Conservation (phyloP, 2,888 invertebrate species). For the Argyra leucocephala region DNA sequence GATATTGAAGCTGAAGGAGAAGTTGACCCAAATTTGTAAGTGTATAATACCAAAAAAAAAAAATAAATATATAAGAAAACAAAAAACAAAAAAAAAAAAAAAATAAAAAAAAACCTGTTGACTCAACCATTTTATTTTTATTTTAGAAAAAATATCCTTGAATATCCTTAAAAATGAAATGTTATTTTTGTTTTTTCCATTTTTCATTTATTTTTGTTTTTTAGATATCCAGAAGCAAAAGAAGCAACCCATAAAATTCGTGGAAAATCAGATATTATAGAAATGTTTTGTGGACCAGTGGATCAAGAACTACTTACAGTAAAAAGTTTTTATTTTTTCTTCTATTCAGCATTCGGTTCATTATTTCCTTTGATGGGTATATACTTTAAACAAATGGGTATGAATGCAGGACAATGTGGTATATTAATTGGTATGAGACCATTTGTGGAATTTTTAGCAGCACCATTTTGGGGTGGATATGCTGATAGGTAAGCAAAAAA, state of each 20-base stretch:
- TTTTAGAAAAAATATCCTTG: no score
- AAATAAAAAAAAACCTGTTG: no score
- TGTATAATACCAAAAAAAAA: no score
- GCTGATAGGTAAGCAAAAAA: conserved; percentile 77
- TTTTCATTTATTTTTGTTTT: conserved; percentile 4
- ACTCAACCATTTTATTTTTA: no score
- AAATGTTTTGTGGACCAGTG: conserved; percentile 70
- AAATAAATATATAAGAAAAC: neutral
- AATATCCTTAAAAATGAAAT: no score
- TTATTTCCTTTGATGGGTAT: conserved; percentile 97
- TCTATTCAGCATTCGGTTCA: conserved; percentile 97
- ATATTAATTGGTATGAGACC: conserved; percentile 90
- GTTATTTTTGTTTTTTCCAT: no score
- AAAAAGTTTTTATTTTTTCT: conserved; percentile 98
- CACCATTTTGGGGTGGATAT: conserved; percentile 95
- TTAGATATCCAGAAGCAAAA: conserved; percentile 72
- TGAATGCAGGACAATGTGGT: conserved; percentile 95
- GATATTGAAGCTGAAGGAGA: conserved; percentile 75
- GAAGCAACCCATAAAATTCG: conserved; percentile 84
- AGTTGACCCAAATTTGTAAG: conserved; percentile 70
- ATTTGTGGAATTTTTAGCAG: conserved; percentile 92
- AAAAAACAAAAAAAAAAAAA: no score
- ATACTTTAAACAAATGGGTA: conserved; percentile 99
- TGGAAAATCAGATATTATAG: conserved; percentile 73
- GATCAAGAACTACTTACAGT: conserved; percentile 88